A percentile compares a stretch with the other conserved stretches of the same genome.
Evolutionary conservation across 2,797 vertebrate genomes (phyloP).

Genomic region (Caiman crocodilus): DNA sequence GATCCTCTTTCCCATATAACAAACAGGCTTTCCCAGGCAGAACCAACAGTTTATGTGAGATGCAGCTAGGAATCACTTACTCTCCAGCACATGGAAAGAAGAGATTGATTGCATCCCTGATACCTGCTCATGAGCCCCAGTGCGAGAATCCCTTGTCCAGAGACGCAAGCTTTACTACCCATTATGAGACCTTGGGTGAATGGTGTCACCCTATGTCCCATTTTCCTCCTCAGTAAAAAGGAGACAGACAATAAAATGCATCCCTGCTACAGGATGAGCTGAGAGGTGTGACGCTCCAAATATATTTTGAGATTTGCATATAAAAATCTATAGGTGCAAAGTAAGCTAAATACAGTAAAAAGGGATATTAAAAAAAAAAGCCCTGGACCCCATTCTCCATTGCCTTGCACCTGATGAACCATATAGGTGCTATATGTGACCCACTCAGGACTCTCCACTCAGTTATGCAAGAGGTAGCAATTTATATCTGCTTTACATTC

Average conservation of each 20-base stretch:
- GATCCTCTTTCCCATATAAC: background rate
- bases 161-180: background rate
- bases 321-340: background rate
- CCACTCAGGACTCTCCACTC: background rate
- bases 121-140: background rate
- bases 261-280: background rate
- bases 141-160: background rate
- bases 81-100: background rate
- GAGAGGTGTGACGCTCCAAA: background rate
- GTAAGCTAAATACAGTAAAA: background rate
- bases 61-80: background rate
- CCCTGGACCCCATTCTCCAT: background rate
- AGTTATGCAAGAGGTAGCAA: background rate
- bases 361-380: background rate
- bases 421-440: background rate
- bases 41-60: background rate
- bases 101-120: background rate
- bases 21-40: background rate
- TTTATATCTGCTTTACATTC: background rate
- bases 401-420: background rate
- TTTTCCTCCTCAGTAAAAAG: background rate
- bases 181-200: background rate
- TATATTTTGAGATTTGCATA: background rate
- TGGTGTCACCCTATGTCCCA: background rate
- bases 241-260: background rate